Evolutionary conservation across 1,140 invertebrate species (phyloP), one percentile per base, ranked within the genome.

Genomic region (Drosophila truncata): DNA sequence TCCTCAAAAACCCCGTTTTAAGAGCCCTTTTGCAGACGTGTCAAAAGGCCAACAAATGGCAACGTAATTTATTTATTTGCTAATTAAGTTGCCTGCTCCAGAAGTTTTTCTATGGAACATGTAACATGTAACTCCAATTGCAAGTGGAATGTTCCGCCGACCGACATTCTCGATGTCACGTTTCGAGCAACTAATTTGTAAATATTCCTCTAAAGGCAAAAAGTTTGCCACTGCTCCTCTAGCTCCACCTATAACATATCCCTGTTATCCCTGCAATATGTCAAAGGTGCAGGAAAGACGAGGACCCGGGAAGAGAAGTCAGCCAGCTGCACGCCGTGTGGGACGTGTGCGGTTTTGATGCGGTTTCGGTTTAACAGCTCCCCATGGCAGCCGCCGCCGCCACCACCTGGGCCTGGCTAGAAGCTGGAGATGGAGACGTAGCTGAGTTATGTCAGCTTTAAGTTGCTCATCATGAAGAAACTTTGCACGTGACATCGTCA

Each of bases 131-230:
- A 60, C 50, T 67, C 66, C 61, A 62, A 54, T 54, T 62, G 59
- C 62, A 78, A 65, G 46, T 78, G 57, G 62, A 70, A 70, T 25
- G 33, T 9, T n/a, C 31, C 52, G 31, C 18, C 52, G 33, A 54
- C 52, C 60, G 59, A 62, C 80, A 84, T 69, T 50, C 76, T 67
- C 59, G 60, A 78, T 90, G 84, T 88, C 84, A 88, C 84, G 84
- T 90, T 90, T 90, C 73, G 63, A 65, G 81, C 85, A 88, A 88
- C 84, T 88, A 88, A 88, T 88, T 88, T 88, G 85, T 88, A 88
- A 88, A 88, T 88, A 90, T 84, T 84, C 73, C 62, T 66, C 81
- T 61, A 65, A 67, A 73, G 66, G 59, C 65, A 74, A 80, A 70
- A 54, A 70, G 79, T 80, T 80, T 79, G 80, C 57, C 31, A 54